A percentile compares a stretch with the other conserved stretches of the same genome.
Conservation (phyloP, 2,113 vertebrate species). For the Myiopsitta monachus region DNA sequence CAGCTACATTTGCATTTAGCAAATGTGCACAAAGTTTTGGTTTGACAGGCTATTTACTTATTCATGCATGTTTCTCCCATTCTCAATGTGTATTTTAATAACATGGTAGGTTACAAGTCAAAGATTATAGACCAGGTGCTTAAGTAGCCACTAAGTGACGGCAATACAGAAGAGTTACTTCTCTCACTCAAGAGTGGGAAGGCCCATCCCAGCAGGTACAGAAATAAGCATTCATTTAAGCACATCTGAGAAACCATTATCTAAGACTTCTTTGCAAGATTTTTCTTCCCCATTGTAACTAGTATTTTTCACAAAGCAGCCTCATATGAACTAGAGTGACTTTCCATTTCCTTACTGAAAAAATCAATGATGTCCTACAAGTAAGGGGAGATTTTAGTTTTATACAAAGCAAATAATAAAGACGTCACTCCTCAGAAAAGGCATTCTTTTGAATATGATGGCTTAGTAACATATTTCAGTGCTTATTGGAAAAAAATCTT, state of each 20-base stretch:
- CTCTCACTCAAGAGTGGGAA: background rate
- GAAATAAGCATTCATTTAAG: background rate
- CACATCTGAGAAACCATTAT: background rate
- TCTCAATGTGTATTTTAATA: background rate
- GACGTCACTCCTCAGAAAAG: background rate
- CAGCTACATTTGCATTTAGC: background rate
- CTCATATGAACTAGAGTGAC: background rate
- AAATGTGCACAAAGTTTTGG: background rate
- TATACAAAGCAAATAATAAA: background rate
- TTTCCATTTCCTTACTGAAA: background rate
- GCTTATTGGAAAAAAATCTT: background rate
- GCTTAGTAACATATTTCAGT: background rate
- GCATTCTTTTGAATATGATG: background rate
- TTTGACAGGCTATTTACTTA: background rate
- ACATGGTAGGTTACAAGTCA: background rate
- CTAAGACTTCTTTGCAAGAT: background rate
- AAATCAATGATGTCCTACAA: background rate
- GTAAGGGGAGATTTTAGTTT: background rate
- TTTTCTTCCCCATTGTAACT: background rate
- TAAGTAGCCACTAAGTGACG: background rate
- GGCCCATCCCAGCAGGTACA: background rate
- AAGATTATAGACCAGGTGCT: background rate
- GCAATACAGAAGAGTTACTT: background rate
- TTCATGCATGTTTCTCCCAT: background rate
- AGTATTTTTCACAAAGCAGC: background rate